These are phyloP conservation scores for Sepiola atlantica DNA, from an alignment of 2,888 invertebrate species.

Conservation along the genomic window DNA sequence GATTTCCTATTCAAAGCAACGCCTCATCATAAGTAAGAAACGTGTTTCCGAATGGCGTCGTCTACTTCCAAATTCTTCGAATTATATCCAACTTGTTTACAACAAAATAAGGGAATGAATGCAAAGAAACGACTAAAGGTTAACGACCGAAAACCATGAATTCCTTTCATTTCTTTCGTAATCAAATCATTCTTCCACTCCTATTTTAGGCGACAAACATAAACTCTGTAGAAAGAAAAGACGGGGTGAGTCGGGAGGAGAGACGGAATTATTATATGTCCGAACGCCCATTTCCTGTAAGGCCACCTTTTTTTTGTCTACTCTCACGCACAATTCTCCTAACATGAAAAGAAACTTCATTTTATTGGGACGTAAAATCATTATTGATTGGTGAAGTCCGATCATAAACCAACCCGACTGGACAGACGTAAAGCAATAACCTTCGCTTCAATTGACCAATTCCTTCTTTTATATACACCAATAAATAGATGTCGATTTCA, in stretches of 20 bases:
- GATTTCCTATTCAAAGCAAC: not conserved
- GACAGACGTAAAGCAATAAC: constrained; percentile 3
- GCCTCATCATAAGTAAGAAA: not conserved
- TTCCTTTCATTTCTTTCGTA: not conserved
- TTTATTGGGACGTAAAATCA: constrained; percentile 16
- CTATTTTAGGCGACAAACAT: not conserved
- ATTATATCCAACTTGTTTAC: not conserved
- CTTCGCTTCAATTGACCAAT: not conserved
- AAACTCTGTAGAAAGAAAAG: not conserved
- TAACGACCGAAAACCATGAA: not conserved
- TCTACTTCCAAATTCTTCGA: not conserved
- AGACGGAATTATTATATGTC: not conserved
- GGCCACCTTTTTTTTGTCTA: not conserved
- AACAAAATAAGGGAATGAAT: not conserved
- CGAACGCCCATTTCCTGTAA: not conserved
- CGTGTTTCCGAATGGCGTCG: not conserved
- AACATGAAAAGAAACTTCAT: not conserved
- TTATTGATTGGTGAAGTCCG: constrained; percentile 7
- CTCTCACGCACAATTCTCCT: not conserved
- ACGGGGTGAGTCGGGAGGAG: not conserved
- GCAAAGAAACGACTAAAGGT: not conserved
- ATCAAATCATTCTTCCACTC: not conserved
- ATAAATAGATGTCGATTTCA: too few relatives aligned
- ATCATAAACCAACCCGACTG: constrained; percentile 32
- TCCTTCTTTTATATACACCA: not conserved